These are phyloP conservation scores for Acomys russatus DNA, from an alignment of 2,797 vertebrate genomes.

Conservation along the genomic window DNA sequence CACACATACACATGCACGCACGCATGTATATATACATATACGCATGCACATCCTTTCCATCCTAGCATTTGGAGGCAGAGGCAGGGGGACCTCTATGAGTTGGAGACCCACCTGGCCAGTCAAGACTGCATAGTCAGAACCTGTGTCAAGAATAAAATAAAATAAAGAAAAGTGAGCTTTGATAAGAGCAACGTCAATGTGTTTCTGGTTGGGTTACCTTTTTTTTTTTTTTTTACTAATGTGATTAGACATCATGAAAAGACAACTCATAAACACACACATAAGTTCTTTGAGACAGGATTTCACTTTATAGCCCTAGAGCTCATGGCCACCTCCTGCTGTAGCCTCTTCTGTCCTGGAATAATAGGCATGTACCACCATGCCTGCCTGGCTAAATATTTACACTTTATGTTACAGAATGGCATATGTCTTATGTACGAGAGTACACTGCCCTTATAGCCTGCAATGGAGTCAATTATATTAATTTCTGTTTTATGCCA, in stretches of 20 bases:
- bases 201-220: background rate
- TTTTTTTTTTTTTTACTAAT: too few species aligned
- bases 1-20: background rate
- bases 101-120: background rate
- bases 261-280: background rate
- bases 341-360: background rate
- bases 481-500: conserved; percentile 12
- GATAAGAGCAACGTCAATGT: background rate
- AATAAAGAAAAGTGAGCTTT: background rate
- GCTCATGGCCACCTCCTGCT: background rate
- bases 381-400: background rate
- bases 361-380: background rate
- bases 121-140: background rate
- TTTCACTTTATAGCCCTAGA: background rate
- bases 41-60: background rate
- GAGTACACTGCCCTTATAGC: background rate
- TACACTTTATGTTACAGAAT: background rate
- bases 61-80: background rate
- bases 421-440: too few species aligned
- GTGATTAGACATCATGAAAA: background rate
- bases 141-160: background rate
- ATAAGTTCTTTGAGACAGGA: too few species aligned
- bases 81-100: background rate
- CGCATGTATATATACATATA: too few species aligned
- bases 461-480: background rate